These are phyloP conservation scores for Macrophya alboannulata DNA, from an alignment of 2,888 invertebrate species.

Conservation along the genomic window DNA sequence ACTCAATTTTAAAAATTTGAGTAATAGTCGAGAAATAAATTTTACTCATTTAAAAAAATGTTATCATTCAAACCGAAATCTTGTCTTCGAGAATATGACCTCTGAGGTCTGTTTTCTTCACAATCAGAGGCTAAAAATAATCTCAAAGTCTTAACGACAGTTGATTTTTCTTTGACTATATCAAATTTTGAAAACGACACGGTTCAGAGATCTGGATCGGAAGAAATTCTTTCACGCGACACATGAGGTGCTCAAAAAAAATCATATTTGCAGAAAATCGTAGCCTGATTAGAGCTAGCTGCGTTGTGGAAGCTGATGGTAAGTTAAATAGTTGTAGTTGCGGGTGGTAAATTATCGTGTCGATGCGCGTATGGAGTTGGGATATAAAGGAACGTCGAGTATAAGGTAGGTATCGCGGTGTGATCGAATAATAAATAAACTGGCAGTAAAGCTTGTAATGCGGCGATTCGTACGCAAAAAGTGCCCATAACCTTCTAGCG, in stretches of 20 bases:
- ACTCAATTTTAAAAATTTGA: background rate
- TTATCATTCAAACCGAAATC: background rate
- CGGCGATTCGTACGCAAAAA: constrained; percentile 59
- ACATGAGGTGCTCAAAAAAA: too few relatives aligned
- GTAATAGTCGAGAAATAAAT: background rate
- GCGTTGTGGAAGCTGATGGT: background rate
- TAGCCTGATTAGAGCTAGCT: background rate
- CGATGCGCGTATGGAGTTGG: constrained; percentile 46
- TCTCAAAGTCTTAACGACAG: background rate
- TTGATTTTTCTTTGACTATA: background rate
- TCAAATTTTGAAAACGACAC: background rate
- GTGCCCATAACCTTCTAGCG: constrained; percentile 56
- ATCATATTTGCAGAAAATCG: background rate
- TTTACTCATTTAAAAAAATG: background rate
- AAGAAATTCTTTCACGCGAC: background rate
- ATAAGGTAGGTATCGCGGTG: constrained; percentile 44
- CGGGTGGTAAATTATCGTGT: constrained; percentile 7
- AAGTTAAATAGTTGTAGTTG: background rate
- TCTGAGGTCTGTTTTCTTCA: background rate
- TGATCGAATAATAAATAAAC: constrained; percentile 57
- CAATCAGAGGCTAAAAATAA: background rate
- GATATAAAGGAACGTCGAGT: constrained; percentile 30
- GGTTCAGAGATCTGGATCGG: background rate
- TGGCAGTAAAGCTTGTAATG: constrained; percentile 57
- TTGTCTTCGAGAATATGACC: background rate